Percentiles rank a stretch among this genome's conserved stretches.
These are phyloP conservation scores for Eleutherodactylus coqui DNA, from an alignment of 2,797 vertebrate genomes.

Conservation along the genomic window DNA sequence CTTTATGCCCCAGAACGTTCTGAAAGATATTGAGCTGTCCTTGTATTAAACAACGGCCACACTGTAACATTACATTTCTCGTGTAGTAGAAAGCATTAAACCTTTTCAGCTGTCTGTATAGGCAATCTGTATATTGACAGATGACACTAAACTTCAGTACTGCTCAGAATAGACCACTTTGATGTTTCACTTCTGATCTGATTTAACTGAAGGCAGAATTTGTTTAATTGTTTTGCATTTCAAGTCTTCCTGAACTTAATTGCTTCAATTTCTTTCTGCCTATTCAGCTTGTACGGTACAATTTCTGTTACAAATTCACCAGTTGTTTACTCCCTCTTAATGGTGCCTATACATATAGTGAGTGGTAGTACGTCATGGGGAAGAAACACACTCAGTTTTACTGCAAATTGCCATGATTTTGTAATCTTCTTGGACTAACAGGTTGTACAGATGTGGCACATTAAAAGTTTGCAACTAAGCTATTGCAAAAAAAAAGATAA, in stretches of 20 bases:
- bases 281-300: not conserved
- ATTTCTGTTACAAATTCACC: not conserved
- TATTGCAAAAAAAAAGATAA: no score
- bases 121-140: not conserved
- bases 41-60: no score
- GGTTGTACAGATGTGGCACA: no score
- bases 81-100: no score
- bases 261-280: not conserved
- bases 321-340: not conserved
- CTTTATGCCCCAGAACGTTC: no score
- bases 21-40: no score
- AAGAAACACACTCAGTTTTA: no score
- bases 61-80: no score
- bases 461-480: no score
- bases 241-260: not conserved
- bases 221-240: slow-evolving; percentile 8
- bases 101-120: not conserved
- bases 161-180: slow-evolving; percentile 29
- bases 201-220: slow-evolving; percentile 40
- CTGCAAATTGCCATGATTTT: no score
- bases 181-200: slow-evolving; percentile 37
- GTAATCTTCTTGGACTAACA: no score
- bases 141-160: slow-evolving; percentile 12
- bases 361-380: no score
- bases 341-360: not conserved